A percentile compares a stretch with the other conserved stretches of the same genome.
These are phyloP conservation scores for Petrolisthes cinctipes DNA, from an alignment of 2,888 invertebrate genomes.

Conservation along the genomic window DNA sequence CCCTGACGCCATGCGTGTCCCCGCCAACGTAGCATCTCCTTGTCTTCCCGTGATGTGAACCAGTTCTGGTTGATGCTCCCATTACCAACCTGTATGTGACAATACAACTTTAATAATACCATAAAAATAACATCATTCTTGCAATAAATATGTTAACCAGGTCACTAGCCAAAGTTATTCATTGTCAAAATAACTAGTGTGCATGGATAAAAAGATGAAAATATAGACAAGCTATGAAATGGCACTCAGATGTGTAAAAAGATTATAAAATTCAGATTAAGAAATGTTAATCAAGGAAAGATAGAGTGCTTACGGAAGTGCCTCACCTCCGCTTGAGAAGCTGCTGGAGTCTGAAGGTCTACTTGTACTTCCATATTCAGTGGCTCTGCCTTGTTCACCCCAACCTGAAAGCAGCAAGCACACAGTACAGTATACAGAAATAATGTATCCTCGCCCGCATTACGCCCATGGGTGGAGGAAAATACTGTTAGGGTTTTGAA, in stretches of 20 bases:
- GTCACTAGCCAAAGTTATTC: neutral
- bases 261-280: neutral
- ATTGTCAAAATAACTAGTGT: too few species aligned
- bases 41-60: slow-evolving; percentile 72
- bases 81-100: slow-evolving; percentile 26
- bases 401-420: neutral
- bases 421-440: neutral
- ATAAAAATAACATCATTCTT: neutral
- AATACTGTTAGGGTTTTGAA: too few species aligned
- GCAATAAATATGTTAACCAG: neutral
- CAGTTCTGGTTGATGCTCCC: slow-evolving; percentile 70
- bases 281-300: neutral
- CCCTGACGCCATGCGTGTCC: slow-evolving; percentile 72
- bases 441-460: neutral
- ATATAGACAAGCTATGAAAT: neutral
- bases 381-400: slow-evolving; percentile 20
- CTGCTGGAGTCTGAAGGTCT: slow-evolving; percentile 27
- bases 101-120: too few species aligned
- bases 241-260: neutral
- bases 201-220: neutral
- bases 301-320: neutral
- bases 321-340: slow-evolving; percentile 41
- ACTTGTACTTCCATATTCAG: slow-evolving; percentile 29
- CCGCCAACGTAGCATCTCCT: slow-evolving; percentile 69
- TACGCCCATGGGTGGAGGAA: too few species aligned